A percentile compares a stretch with the other conserved stretches of the same genome.
Evolutionary conservation across 2,888 invertebrate genomes (phyloP).

Genomic region (Steromphala cineraria): DNA sequence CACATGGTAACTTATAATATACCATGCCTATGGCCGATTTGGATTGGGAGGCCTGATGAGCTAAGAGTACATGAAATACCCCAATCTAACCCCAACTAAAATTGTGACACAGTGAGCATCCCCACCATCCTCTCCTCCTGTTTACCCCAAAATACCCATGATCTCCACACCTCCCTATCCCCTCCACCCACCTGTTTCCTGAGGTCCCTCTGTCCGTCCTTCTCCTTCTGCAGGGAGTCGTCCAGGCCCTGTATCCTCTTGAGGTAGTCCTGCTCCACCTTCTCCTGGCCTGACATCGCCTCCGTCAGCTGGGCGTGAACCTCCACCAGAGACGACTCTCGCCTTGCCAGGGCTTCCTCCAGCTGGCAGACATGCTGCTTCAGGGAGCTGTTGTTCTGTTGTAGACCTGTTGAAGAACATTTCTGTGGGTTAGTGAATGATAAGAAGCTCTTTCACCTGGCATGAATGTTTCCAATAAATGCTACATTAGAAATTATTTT

Average conservation of each 20-base stretch:
- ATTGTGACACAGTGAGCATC: too few species aligned
- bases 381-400: slow-evolving; percentile 69
- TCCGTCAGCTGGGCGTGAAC: slow-evolving; percentile 63
- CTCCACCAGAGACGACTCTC: slow-evolving; percentile 70
- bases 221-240: slow-evolving; percentile 68
- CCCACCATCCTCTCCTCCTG: too few species aligned
- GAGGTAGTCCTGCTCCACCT: slow-evolving; percentile 52
- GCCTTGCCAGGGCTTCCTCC: slow-evolving; percentile 70
- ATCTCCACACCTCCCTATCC: neutral
- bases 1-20: too few species aligned
- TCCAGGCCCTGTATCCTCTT: slow-evolving; percentile 63
- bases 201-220: slow-evolving; percentile 68
- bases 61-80: too few species aligned
- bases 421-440: too few species aligned
- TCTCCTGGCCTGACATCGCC: slow-evolving; percentile 61
- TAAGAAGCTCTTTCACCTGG: too few species aligned
- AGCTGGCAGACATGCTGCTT: slow-evolving; percentile 72
- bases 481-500: too few species aligned
- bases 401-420: slow-evolving; percentile 58
- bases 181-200: slow-evolving; percentile 69
- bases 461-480: too few species aligned
- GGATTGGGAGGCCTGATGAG: too few species aligned
- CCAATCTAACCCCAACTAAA: too few species aligned
- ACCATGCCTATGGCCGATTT: too few species aligned
- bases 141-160: too few species aligned